Evolutionary conservation across 1,140 invertebrate genomes (phyloP).

Genomic region (Drosophila quadrilineata): DNA sequence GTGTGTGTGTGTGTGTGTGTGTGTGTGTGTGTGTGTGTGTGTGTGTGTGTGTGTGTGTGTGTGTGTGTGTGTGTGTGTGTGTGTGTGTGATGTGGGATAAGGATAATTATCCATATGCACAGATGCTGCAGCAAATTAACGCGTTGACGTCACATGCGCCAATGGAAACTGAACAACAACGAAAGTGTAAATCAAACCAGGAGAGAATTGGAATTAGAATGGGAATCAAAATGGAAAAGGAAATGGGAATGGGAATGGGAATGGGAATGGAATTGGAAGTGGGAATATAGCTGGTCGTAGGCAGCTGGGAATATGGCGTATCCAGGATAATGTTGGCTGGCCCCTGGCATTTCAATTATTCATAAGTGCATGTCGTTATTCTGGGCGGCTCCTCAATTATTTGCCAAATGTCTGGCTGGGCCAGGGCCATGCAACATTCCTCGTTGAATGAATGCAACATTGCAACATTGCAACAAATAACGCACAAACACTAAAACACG

Average conservation of each 20-base stretch:
- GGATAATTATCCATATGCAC: slow-evolving; percentile 26
- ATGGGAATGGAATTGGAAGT: background rate
- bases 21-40: background rate
- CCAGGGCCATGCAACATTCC: background rate
- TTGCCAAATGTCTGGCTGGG: background rate
- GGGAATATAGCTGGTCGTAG: too few relatives aligned
- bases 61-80: background rate
- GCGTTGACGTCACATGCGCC: slow-evolving; percentile 31
- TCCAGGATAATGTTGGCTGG: too few relatives aligned
- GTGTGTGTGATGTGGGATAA: slow-evolving; percentile 9
- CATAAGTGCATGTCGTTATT: slow-evolving; percentile 28
- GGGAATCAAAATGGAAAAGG: background rate
- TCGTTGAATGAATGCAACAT: too few relatives aligned
- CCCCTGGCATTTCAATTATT: slow-evolving; percentile 41
- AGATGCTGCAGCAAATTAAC: slow-evolving; percentile 13
- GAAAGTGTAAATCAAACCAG: too few relatives aligned
- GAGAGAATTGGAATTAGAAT: slow-evolving; percentile 11
- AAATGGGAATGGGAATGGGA: background rate
- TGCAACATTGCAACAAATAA: too few relatives aligned
- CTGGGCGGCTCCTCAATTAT: slow-evolving; percentile 14
- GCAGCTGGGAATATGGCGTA: too few relatives aligned
- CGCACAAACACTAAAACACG: too few relatives aligned
- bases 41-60: background rate
- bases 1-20: background rate
- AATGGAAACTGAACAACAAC: too few relatives aligned